A percentile compares a stretch with the other conserved stretches of the same genome.
Conservation (phyloP, 2,888 invertebrate genomes). For the Leptopilina myrica region DNA sequence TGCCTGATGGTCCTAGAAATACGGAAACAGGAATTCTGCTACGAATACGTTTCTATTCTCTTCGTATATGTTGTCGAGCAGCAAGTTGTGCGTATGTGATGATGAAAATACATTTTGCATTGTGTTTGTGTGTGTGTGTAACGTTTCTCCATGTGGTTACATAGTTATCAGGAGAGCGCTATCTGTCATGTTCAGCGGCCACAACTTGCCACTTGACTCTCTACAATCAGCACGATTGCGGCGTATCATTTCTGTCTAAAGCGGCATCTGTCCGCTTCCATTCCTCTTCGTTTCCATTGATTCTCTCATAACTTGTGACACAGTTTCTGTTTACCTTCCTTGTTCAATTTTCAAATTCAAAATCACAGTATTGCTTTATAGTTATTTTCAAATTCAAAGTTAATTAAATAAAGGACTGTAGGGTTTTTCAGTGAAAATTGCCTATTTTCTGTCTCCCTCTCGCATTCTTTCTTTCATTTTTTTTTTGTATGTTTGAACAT, state of each 20-base stretch:
- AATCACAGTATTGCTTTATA: too few species aligned
- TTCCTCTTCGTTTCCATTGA: slow-evolving; percentile 17
- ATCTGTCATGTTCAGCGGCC: slow-evolving; percentile 39
- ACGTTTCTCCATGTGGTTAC: slow-evolving; percentile 24
- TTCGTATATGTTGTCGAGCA: slow-evolving; percentile 5
- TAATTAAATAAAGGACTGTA: too few species aligned
- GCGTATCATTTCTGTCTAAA: slow-evolving; percentile 25
- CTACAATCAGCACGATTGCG: slow-evolving; percentile 37
- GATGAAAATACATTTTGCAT: slow-evolving; percentile 23
- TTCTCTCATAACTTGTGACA: slow-evolving; percentile 12
- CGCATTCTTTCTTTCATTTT: too few species aligned
- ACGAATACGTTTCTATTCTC: slow-evolving; percentile 8
- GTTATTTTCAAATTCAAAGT: too few species aligned
- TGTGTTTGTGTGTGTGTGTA: slow-evolving; percentile 13
- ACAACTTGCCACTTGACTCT: slow-evolving; percentile 28
- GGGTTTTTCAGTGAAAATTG: too few species aligned
- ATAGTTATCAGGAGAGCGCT: slow-evolving; percentile 28
- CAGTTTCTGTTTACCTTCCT: not conserved
- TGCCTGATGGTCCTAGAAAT: not conserved
- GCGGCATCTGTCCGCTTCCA: slow-evolving; percentile 8
- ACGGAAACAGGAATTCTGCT: slow-evolving; percentile 37
- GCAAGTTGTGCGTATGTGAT: not conserved
- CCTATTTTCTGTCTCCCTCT: too few species aligned
- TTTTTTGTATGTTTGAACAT: too few species aligned
- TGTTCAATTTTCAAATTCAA: not conserved